A percentile compares a stretch with the other conserved stretches of the same genome.
These are phyloP conservation scores for Anthophora plumipes DNA, from an alignment of 2,888 invertebrate species.

Conservation along the genomic window DNA sequence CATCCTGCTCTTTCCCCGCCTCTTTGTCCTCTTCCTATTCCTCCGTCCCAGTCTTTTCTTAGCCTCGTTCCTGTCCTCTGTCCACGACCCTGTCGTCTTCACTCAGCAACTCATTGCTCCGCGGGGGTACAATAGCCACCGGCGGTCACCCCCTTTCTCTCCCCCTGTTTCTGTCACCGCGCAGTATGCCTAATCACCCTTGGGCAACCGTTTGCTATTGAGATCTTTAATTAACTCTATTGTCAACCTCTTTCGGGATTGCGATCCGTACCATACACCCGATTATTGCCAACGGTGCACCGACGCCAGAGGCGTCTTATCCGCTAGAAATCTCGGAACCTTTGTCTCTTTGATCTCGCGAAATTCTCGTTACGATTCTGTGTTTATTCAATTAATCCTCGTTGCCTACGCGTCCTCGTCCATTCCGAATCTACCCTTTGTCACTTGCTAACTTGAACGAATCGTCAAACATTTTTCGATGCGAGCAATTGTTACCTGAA, in stretches of 20 bases:
- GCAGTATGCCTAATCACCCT: slow-evolving; percentile 82
- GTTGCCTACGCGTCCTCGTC: not conserved
- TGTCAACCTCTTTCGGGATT: slow-evolving; percentile 72
- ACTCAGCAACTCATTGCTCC: slow-evolving; percentile 47
- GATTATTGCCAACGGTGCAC: slow-evolving; percentile 63
- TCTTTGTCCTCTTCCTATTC: slow-evolving; percentile 22
- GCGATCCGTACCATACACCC: slow-evolving; percentile 55
- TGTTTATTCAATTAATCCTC: slow-evolving; percentile 48
- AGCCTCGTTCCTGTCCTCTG: slow-evolving; percentile 41
- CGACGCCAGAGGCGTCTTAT: slow-evolving; percentile 59
- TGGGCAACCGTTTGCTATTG: slow-evolving; percentile 82
- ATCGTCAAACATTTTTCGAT: not conserved
- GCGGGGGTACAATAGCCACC: slow-evolving; percentile 78
- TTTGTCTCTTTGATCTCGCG: slow-evolving; percentile 59
- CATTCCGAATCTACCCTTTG: not conserved
- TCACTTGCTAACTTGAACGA: not conserved
- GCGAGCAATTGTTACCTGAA: no score
- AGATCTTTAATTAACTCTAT: slow-evolving; percentile 83
- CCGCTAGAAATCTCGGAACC: slow-evolving; percentile 43
- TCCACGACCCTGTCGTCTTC: slow-evolving; percentile 38
- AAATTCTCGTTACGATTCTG: slow-evolving; percentile 26
- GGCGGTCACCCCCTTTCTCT: no score
- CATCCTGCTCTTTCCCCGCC: not conserved
- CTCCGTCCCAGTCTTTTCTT: slow-evolving; percentile 34
- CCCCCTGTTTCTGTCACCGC: no score